Percentiles rank a stretch among this genome's conserved stretches.
Conservation (phyloP, 2,888 invertebrate genomes). For the Scaptomyza parva region DNA sequence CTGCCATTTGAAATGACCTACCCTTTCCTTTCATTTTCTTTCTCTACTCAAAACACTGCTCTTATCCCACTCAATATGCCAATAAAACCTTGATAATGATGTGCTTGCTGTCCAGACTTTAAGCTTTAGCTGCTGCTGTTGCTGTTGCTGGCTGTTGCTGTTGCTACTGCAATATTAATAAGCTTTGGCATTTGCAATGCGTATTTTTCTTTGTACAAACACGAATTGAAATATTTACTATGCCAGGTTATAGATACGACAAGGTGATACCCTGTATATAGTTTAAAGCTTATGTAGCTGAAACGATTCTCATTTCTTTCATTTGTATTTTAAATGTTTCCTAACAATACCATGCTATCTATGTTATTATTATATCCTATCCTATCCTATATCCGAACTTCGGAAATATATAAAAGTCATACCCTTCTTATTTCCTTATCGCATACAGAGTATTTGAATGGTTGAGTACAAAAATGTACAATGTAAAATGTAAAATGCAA, state of each 20-base stretch:
- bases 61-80: constrained; percentile 57
- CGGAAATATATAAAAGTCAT: too few species aligned
- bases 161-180: constrained; percentile 75
- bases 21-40: background rate
- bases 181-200: constrained; percentile 76
- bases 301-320: too few species aligned
- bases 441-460: constrained; percentile 28
- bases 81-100: constrained; percentile 77
- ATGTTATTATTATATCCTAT: too few species aligned
- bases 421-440: background rate
- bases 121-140: constrained; percentile 35
- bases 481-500: constrained; percentile 44
- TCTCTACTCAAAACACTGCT: background rate
- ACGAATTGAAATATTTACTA: constrained; percentile 46
- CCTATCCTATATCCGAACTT: too few species aligned
- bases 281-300: too few species aligned
- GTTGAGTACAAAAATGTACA: constrained; percentile 37
- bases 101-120: constrained; percentile 65
- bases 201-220: constrained; percentile 58
- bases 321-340: too few species aligned
- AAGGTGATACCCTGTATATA: constrained; percentile 4
- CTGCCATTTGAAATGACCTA: constrained; percentile 41
- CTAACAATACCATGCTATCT: too few species aligned
- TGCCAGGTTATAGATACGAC: background rate
- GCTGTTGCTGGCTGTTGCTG: constrained; percentile 24